phyloP scores from a whole-genome alignment of 2,113 vertebrate genomes.

The Erythrolamprus reginae region DNA sequence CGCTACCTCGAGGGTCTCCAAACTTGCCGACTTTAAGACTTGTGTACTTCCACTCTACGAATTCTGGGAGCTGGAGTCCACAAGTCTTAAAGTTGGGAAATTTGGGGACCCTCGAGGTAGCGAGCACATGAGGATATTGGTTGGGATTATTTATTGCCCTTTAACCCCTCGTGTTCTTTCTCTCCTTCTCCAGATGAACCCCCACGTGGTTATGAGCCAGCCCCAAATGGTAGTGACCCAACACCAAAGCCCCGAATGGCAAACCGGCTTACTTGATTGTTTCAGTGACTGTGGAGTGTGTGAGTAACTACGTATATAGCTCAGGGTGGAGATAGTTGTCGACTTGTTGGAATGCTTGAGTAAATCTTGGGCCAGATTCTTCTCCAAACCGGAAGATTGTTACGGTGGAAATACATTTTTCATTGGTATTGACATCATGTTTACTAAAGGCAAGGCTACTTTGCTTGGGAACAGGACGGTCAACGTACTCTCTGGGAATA shows the following conservation, averaged over 20 bases:
- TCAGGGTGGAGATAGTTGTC: rapidly evolving
- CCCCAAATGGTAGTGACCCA: rapidly evolving
- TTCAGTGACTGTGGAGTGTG: slow-evolving; percentile 58
- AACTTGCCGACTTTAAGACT: not conserved
- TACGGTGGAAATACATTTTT: not conserved
- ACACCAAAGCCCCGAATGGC: slow-evolving; percentile 24
- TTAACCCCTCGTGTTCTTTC: not conserved
- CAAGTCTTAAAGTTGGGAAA: not conserved
- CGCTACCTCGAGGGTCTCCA: not conserved
- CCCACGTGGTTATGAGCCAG: not conserved
- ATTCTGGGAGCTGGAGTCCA: not conserved
- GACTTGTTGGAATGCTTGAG: not conserved
- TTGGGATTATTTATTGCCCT: not conserved
- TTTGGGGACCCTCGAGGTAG: not conserved
- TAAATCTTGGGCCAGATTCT: rapidly evolving
- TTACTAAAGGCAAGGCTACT: not conserved
- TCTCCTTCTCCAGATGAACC: not conserved
- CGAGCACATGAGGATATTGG: not conserved
- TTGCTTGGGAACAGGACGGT: not conserved
- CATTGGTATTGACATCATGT: not conserved
- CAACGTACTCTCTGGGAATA: not conserved
- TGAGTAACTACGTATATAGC: slow-evolving; percentile 45
- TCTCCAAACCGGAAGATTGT: rapidly evolving
- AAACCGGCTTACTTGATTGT: slow-evolving; percentile 63
- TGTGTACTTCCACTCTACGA: not conserved